Base-by-base conservation (phyloP, 2,113 vertebrate species). In the Rhodinocichla rosea region DNA sequence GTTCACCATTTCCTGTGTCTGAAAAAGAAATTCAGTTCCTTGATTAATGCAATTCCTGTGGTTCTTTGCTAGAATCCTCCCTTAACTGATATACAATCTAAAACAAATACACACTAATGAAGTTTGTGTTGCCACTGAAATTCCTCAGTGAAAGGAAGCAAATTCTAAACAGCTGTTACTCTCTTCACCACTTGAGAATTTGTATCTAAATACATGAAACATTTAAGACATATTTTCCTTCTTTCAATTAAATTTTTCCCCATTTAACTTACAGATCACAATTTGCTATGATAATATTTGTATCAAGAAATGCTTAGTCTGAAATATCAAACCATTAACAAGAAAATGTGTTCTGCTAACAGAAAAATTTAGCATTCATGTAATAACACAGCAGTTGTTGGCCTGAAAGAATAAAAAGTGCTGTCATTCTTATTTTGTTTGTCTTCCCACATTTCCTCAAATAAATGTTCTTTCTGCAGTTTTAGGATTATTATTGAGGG, bases 1-100 rank as follows among this genome's bases (percentile, higher is more conserved):
- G 93, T 44, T 98, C 95, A 83, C 13, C 50, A 87, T 62, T 81
- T 83, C 62, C 97, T 95, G 40, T 21, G 42, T 92, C 60, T 94
- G 81, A 95, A 83, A 96, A 37, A 94, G 20, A 97, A 95, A 88
- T n/a, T 4, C 9, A 44, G 19, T 50, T 90, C 47, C 44, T 55
- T 35, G 10, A 82, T 88, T 55, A 84, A 89, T n/a, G 22, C 27
- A 84, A 23, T 26, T 91, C 39, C 24, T 69, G 12, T 3, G 20
- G 16, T 7, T 9, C 42, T 80, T 56, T 39, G 12, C 10, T 2
- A 86, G 23, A 76, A 37, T 62, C 20, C 62, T 3, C 9, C 8
- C 26, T 21, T 21, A 75, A 32, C 0, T 70, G 30, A 78, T 44
- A 74, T 0, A 57, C 0, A 22, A 10, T 27, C 40, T 28, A 53